Base-by-base conservation (phyloP, 2,888 invertebrate genomes). In the Hemithea aestivaria region DNA sequence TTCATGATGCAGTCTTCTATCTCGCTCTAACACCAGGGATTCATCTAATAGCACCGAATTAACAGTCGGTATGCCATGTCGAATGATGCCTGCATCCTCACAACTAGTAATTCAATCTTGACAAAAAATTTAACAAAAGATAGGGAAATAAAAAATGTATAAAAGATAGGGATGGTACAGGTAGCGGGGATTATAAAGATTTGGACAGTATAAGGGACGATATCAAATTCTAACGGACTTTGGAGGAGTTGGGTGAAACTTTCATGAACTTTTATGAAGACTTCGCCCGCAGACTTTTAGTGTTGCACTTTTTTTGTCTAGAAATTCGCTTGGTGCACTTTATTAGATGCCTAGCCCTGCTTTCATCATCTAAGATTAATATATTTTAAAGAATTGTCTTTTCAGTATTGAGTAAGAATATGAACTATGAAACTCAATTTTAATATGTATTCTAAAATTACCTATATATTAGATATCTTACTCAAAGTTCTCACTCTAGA, bases 11-110 rank as follows among this genome's bases (percentile, higher is more conserved):
- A 42, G 11, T 10, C 9, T 10, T n/a, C 6, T 29, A 10, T 44
- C 46, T 35, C 39, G 10, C 39, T 47, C 40, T 38, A 45, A 33
- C 49, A 47, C 48, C 49, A 49, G 46, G 35, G 36, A 22, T 36
- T 7, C 41, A 48, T 48, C 44, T 51, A 50, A 46, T 48, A 39
- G 38, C 24, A 68, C 64, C 68, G 75, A 81, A 83, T 84, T 80
- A 82, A 73, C 74, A 75, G 73, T 66, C 61, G 82, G 83, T 81
- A 81, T 83, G 82, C 74, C 73, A 68, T 70, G 68, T 75, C 79
- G 72, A 82, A 84, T 75, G 66, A 61, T 76, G 66, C 69, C 64
- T 77, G 80, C 80, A 42, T 33, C 77, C 78, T 79, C 69, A 80
- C 74, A 79, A 75, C 69, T 62, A 62, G 77, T 82, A 81, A 81